A percentile compares a stretch with the other conserved stretches of the same genome.
Evolutionary conservation across 2,888 invertebrate genomes (phyloP).

Genomic region (Ornithoptera alexandrae): DNA sequence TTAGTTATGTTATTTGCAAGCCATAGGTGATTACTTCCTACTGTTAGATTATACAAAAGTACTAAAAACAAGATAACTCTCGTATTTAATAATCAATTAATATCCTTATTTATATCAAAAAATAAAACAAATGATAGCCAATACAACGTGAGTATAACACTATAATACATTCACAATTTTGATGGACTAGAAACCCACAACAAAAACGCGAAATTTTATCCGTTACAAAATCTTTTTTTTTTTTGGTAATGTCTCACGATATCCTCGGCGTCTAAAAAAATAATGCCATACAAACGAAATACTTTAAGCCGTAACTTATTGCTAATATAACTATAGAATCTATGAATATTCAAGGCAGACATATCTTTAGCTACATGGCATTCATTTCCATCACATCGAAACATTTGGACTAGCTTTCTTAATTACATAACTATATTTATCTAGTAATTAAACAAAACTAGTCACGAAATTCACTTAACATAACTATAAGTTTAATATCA

Average conservation of each 20-base stretch:
- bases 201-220: constrained; percentile 52
- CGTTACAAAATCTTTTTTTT: constrained; percentile 45
- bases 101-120: constrained; percentile 49
- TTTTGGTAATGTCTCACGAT: constrained; percentile 56
- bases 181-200: constrained; percentile 78
- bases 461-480: constrained; percentile 61
- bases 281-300: constrained; percentile 46
- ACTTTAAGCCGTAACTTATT: constrained; percentile 37
- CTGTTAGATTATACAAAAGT: constrained; percentile 74
- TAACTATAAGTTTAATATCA: constrained; percentile 54
- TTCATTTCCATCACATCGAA: constrained; percentile 74
- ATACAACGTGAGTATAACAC: constrained; percentile 50
- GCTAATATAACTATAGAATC: constrained; percentile 34
- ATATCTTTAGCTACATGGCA: constrained; percentile 67
- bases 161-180: constrained; percentile 68
- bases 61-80: constrained; percentile 66
- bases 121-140: constrained; percentile 54
- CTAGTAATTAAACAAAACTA: constrained; percentile 77
- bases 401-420: constrained; percentile 79
- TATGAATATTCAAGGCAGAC: constrained; percentile 39
- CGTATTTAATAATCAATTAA: constrained; percentile 50
- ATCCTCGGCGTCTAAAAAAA: constrained; percentile 38
- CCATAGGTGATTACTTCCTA: constrained; percentile 73
- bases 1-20: constrained; percentile 79
- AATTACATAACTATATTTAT: constrained; percentile 65